Evolutionary conservation across 1,140 invertebrate species (phyloP).

Genomic region (Atopsyche davidsoni): DNA sequence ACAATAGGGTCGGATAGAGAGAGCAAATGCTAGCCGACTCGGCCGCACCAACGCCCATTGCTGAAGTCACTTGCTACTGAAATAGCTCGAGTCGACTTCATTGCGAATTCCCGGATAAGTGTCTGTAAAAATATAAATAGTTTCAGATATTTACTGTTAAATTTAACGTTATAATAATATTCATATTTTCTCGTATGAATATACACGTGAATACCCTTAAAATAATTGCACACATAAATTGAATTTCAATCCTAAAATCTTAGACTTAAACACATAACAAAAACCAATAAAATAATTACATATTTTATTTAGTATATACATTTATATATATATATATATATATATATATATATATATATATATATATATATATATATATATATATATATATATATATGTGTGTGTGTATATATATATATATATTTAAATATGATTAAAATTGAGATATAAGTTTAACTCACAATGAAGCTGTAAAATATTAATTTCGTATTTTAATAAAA

Average conservation of each 20-base stretch:
- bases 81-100: no score
- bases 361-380: slow-evolving; percentile 1
- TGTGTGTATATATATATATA: background rate
- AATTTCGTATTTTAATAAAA: no score
- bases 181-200: no score
- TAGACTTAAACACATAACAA: background rate
- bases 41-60: no score
- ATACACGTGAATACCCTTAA: no score
- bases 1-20: no score
- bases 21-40: no score
- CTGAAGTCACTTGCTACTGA: no score
- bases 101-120: no score
- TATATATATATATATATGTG: background rate
- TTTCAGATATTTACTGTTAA: no score
- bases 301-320: background rate
- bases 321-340: background rate
- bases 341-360: background rate
- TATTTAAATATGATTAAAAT: background rate
- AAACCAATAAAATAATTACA: background rate
- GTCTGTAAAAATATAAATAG: no score
- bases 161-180: no score
- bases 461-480: background rate
- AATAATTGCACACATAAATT: background rate
- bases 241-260: background rate
- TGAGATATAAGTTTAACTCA: background rate